These are phyloP conservation scores for Polietes domitor DNA, from an alignment of 2,888 invertebrate genomes.

Conservation along the genomic window DNA sequence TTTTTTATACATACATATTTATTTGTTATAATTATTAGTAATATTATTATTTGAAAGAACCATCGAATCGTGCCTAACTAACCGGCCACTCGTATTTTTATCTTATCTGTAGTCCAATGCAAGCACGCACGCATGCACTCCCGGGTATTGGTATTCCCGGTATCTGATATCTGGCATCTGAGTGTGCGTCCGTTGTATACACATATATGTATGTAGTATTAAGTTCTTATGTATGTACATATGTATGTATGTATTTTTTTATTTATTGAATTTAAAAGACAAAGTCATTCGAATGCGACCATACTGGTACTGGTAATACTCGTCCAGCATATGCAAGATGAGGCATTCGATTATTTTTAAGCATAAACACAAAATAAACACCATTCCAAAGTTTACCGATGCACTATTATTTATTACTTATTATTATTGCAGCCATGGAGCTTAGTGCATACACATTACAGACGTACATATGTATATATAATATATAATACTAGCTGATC, in stretches of 20 bases:
- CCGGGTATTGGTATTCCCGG: no score
- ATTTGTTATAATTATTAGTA: constrained; percentile 48
- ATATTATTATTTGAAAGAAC: constrained; percentile 12
- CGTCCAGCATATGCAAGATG: background rate
- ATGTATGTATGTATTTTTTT: background rate
- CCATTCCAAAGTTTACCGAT: constrained; percentile 40
- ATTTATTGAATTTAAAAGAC: constrained; percentile 20
- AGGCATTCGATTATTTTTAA: background rate
- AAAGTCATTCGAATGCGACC: constrained; percentile 28
- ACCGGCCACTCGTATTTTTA: background rate
- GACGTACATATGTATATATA: no score
- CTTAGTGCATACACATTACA: no score
- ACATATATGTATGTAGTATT: background rate
- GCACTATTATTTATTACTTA: no score
- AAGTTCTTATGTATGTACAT: background rate
- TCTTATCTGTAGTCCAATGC: no score
- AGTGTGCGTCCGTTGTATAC: no score
- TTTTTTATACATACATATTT: constrained; percentile 49
- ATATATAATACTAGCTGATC: no score
- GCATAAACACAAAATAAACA: constrained; percentile 27
- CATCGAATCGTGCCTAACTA: constrained; percentile 36
- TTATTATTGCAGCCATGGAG: no score
- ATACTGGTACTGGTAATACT: constrained; percentile 19
- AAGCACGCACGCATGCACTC: background rate
- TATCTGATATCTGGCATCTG: no score